Evolutionary conservation across 1,140 invertebrate genomes (phyloP), one percentile per base, ranked within the genome.

Genomic region (Heliconius eleuchia): DNA sequence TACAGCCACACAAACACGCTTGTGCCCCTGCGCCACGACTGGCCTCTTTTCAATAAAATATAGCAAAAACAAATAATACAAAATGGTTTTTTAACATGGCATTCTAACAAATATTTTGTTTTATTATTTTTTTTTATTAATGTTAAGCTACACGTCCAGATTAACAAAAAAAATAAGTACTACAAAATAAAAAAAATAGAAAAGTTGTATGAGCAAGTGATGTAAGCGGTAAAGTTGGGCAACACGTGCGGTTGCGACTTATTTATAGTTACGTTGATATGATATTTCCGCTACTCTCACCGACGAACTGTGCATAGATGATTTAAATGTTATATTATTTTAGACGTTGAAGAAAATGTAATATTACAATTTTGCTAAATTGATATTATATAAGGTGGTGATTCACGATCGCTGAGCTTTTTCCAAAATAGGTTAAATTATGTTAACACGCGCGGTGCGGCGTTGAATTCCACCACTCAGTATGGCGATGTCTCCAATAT

Each of bases 211-310:
- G 60, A 27, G 4, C 27, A 30, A 66, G 60, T 66, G 60, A 66
- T 55, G 46, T 74, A 74, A 74, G 73, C 50, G 30, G 16, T 57
- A 79, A 37, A 73, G 66, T 71, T 27, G 66, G 39, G 30, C 73
- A 66, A 79, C 78, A 73, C 72, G 78, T 75, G 73, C 66, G 34
- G 50, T 77, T 66, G 73, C 60, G 60, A 71, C 50, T 74, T 79
- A 71, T 79, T 75, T 55, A 70, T 70, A 66, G 72, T n/a, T 70
- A 23, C 60, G 66, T 75, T 70, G 73, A 79, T 75, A 55, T 39
- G 60, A 39, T 60, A 52, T 66, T 75, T 79, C 72, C 78, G 72
- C 74, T 79, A 30, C 55, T 78, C 50, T 37, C 60, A 66, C 60
- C 11, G 50, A 71, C 77, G 11, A 79, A 74, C 55, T 39, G 72